A percentile compares a stretch with the other conserved stretches of the same genome.
Evolutionary conservation across 2,888 invertebrate genomes (phyloP).

Genomic region (Leptinotarsa tumamoca): DNA sequence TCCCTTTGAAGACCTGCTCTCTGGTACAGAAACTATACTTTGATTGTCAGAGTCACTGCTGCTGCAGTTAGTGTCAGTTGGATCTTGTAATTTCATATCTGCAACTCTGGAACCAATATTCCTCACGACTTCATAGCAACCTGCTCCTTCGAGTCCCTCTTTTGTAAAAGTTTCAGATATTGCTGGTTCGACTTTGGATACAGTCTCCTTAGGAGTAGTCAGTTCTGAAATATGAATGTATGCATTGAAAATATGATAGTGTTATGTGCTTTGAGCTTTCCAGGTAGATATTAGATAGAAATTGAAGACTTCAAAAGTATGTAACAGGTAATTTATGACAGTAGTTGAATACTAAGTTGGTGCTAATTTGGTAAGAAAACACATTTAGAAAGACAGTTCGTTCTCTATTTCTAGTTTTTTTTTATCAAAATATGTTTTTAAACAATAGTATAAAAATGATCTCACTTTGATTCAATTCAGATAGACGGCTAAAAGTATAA

Average conservation of each 20-base stretch:
- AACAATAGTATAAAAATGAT: no score
- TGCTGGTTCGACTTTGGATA: not conserved
- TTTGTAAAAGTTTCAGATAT: not conserved
- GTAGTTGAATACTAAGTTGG: no score
- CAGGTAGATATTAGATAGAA: no score
- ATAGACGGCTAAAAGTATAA: not conserved
- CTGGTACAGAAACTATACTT: slow-evolving; percentile 57
- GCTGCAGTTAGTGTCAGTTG: slow-evolving; percentile 49
- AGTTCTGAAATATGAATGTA: not conserved
- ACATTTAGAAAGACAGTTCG: no score
- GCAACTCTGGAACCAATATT: slow-evolving; percentile 38
- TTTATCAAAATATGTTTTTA: no score
- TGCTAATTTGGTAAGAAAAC: no score
- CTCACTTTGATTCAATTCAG: no score
- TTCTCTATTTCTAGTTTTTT: no score
- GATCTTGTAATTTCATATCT: slow-evolving; percentile 43
- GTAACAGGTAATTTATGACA: no score
- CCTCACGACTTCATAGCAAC: slow-evolving; percentile 27
- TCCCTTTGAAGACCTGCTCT: slow-evolving; percentile 52
- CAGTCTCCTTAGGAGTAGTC: not conserved
- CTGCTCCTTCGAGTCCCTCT: slow-evolving; percentile 15
- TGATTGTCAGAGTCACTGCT: slow-evolving; percentile 61
- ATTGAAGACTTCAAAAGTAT: no score
- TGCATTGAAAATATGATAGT: no score
- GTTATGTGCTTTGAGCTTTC: no score